Percentiles rank a stretch among this genome's conserved stretches.
Evolutionary conservation across 2,888 invertebrate genomes (phyloP).

Genomic region (Nomada lathburiana): DNA sequence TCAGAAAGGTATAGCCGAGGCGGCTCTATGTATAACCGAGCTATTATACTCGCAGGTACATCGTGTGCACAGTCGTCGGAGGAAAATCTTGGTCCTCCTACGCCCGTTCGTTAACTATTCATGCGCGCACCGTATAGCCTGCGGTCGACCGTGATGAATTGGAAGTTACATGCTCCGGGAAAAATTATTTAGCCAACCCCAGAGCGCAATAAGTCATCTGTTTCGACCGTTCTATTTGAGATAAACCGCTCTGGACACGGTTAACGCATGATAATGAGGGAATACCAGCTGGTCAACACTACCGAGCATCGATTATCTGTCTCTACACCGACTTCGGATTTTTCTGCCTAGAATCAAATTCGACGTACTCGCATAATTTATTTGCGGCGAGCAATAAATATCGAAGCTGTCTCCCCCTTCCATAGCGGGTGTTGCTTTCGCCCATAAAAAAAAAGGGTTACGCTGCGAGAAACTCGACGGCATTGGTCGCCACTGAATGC

Average conservation of each 20-base stretch:
- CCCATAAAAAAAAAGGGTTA: background rate
- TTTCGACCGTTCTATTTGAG: constrained; percentile 45
- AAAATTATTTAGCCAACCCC: constrained; percentile 54
- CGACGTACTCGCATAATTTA: background rate
- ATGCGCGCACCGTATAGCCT: constrained; percentile 70
- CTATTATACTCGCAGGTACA: constrained; percentile 70
- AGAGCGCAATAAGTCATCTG: constrained; percentile 58
- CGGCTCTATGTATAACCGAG: constrained; percentile 70
- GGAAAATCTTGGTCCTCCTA: constrained; percentile 73
- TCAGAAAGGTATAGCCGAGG: constrained; percentile 40
- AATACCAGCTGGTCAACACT: background rate
- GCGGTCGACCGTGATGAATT: constrained; percentile 72
- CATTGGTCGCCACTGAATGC: constrained; percentile 3
- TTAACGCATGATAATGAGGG: constrained; percentile 39
- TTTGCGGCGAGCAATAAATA: background rate
- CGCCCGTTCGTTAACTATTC: constrained; percentile 74
- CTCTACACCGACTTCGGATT: background rate
- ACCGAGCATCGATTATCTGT: constrained; percentile 3
- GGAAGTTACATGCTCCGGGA: constrained; percentile 56
- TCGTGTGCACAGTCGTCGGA: constrained; percentile 56
- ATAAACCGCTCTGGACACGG: constrained; percentile 20
- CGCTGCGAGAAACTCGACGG: constrained; percentile 6
- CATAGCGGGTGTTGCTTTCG: background rate
- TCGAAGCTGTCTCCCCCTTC: background rate
- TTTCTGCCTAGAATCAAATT: background rate